phyloP scores from a whole-genome alignment of 2,888 invertebrate genomes.

The Micropterix aruncella region DNA sequence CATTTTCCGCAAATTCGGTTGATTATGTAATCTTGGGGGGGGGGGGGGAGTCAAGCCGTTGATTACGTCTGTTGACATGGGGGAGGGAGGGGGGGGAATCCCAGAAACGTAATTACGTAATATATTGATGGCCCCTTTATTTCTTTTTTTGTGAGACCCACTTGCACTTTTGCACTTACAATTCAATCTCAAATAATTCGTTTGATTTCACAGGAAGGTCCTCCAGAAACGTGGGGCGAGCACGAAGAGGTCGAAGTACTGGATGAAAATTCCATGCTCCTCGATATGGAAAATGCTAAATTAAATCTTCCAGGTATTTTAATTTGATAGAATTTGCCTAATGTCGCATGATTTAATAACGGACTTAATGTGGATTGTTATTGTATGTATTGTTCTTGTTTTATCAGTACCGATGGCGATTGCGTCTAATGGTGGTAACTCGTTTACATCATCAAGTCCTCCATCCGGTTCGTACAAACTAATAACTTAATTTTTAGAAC shows the following conservation, averaged over 20 bases:
- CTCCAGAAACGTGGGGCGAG: conserved; percentile 31
- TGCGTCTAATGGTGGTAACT: conserved; percentile 20
- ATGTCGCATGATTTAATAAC: background rate
- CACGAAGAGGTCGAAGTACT: conserved; percentile 21
- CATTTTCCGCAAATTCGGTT: no score
- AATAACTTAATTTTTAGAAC: no score
- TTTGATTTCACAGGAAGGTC: conserved; percentile 25
- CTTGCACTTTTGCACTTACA: no score
- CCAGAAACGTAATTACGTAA: no score
- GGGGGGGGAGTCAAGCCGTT: no score
- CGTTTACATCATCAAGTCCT: conserved; percentile 43
- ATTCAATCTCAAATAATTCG: no score
- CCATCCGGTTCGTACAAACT: conserved; percentile 38
- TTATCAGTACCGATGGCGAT: conserved; percentile 9
- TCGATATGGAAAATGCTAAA: conserved; percentile 32
- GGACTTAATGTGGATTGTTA: background rate
- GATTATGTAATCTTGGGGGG: no score
- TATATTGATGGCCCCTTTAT: no score
- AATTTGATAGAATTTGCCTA: background rate
- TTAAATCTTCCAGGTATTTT: conserved; percentile 22
- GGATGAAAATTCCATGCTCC: conserved; percentile 32
- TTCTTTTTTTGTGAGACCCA: no score
- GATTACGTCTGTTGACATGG: no score
- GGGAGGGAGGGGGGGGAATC: no score
- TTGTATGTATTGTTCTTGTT: no score